Evolutionary conservation across 1,140 invertebrate species (phyloP).

Genomic region (Propsilocerus akamusi): DNA sequence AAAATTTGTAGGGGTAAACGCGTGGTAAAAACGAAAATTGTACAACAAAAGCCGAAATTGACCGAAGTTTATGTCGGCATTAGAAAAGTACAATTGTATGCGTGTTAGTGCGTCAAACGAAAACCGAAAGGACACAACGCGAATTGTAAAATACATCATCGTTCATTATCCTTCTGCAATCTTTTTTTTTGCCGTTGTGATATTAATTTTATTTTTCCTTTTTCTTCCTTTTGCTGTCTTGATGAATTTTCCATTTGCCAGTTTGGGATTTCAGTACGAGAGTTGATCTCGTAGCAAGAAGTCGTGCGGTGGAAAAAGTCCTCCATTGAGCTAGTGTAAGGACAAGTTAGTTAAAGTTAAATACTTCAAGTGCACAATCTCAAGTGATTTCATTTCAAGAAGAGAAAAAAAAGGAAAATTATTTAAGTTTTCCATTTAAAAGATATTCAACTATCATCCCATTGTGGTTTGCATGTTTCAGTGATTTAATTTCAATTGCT

Average conservation of each 20-base stretch:
- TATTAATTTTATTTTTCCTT: too few relatives aligned
- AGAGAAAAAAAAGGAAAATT: too few relatives aligned
- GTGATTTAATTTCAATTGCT: too few relatives aligned
- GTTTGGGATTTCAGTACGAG: not conserved
- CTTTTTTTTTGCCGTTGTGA: not conserved
- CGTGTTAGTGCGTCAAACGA: not conserved
- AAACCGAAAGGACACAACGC: not conserved
- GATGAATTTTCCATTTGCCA: not conserved
- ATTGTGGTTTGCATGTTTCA: too few relatives aligned
- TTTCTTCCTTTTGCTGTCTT: not conserved
- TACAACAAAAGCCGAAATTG: too few relatives aligned
- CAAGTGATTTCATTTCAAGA: too few relatives aligned
- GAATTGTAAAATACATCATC: not conserved
- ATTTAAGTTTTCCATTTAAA: too few relatives aligned
- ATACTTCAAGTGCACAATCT: not conserved
- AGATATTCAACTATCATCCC: too few relatives aligned
- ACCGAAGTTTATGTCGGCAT: too few relatives aligned
- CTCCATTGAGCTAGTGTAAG: not conserved
- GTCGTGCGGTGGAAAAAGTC: not conserved
- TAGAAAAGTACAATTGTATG: too few relatives aligned
- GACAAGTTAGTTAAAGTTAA: not conserved
- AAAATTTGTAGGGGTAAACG: too few relatives aligned
- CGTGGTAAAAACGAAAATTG: too few relatives aligned
- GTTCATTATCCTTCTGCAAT: not conserved
- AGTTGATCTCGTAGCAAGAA: constrained; percentile 1